These are phyloP conservation scores for Hofmannophila pseudospretella DNA, from an alignment of 2,888 invertebrate species.

Conservation along the genomic window DNA sequence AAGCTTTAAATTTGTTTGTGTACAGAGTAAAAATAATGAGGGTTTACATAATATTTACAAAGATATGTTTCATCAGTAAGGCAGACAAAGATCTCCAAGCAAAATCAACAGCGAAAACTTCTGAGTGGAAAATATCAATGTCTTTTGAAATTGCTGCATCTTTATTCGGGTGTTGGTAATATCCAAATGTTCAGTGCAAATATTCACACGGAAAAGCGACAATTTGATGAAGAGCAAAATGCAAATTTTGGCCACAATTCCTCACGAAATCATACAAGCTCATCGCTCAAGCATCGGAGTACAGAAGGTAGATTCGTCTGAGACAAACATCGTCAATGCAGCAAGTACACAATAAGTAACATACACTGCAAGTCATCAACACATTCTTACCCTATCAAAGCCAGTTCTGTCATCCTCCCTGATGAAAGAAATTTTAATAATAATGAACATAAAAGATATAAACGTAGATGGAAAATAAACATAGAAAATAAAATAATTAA, in stretches of 20 bases:
- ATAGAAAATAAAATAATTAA: conserved; percentile 30
- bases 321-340: conserved; percentile 38
- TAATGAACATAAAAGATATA: conserved; percentile 14
- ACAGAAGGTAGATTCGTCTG: conserved; percentile 22
- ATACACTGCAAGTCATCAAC: conserved; percentile 67
- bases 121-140: conserved; percentile 23
- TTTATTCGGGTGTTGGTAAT: conserved; percentile 14
- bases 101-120: conserved; percentile 41
- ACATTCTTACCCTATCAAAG: conserved; percentile 76
- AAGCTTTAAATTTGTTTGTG: conserved; percentile 41
- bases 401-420: conserved; percentile 78
- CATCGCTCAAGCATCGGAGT: conserved; percentile 24
- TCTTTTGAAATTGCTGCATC: conserved; percentile 8
- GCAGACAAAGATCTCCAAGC: conserved; percentile 67
- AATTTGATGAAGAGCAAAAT: conserved; percentile 42
- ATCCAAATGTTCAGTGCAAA: conserved; percentile 32
- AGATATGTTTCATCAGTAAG: conserved; percentile 68
- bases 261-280: conserved; percentile 37
- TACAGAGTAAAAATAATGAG: conserved; percentile 19
- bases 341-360: conserved; percentile 41
- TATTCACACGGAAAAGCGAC: conserved; percentile 47
- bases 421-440: conserved; percentile 67
- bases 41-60: conserved; percentile 49
- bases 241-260: conserved; percentile 33
- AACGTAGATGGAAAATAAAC: conserved; percentile 4